A percentile compares a stretch with the other conserved stretches of the same genome.
Conservation (phyloP, 2,113 vertebrate species). For the Salminus brasiliensis region DNA sequence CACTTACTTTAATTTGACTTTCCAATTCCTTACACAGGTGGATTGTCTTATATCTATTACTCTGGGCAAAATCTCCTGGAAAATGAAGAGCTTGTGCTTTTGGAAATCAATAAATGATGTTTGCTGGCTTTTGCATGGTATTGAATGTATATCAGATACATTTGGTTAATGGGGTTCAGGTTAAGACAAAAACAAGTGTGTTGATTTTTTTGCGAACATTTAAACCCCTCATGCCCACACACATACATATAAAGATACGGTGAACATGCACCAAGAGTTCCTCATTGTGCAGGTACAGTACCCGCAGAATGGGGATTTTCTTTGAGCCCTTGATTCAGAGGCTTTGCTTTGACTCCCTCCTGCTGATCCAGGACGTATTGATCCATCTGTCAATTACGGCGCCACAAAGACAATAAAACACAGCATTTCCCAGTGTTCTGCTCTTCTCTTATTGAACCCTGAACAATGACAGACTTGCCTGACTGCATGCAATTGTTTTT, state of each 20-base stretch:
- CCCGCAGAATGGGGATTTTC: neutral
- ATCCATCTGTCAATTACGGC: conserved; percentile 6
- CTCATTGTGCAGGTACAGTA: neutral
- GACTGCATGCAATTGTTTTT: neutral
- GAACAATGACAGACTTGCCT: neutral
- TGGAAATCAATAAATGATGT: too few species aligned
- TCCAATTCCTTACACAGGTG: too few species aligned
- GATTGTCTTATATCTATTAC: too few species aligned
- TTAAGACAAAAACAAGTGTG: too few species aligned
- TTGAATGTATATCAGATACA: too few species aligned
- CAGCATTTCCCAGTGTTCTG: neutral
- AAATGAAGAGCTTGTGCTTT: too few species aligned
- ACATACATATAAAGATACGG: neutral
- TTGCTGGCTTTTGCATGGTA: too few species aligned
- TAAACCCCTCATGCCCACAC: neutral
- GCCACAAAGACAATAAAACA: neutral
- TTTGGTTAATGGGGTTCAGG: too few species aligned
- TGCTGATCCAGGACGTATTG: conserved; percentile 1
- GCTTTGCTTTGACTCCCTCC: neutral
- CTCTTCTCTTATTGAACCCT: neutral
- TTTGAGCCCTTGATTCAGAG: conserved; percentile 12
- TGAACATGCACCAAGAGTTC: neutral
- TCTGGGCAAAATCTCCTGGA: too few species aligned
- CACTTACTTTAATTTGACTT: too few species aligned
- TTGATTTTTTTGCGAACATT: too few species aligned